phyloP scores from a whole-genome alignment of 2,113 vertebrate genomes.

The Chaenocephalus aceratus region DNA sequence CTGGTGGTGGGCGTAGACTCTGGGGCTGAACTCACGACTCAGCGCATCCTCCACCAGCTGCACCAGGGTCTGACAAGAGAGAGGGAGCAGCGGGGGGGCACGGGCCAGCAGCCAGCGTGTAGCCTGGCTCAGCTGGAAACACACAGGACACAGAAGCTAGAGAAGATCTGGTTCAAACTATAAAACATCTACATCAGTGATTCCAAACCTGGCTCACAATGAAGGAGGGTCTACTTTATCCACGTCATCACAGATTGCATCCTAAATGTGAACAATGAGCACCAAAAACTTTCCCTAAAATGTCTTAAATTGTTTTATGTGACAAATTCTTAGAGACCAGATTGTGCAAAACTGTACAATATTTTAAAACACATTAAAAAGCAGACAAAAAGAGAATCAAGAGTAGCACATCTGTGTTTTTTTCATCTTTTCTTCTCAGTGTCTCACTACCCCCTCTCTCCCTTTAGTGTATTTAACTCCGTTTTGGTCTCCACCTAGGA shows the following conservation, averaged over 20 bases:
- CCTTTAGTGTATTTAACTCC: no score
- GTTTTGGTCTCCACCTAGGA: no score
- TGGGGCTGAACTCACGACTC: slow-evolving; percentile 86
- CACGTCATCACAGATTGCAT: background rate
- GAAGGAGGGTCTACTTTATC: background rate
- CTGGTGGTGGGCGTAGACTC: slow-evolving; percentile 85
- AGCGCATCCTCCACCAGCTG: slow-evolving; percentile 89
- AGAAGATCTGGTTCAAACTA: background rate
- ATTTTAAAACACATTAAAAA: no score
- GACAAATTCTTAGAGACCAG: background rate
- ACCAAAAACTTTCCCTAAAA: background rate
- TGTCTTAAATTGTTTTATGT: background rate
- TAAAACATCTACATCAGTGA: background rate
- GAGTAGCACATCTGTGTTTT: no score
- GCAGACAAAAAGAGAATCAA: no score
- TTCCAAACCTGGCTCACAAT: background rate
- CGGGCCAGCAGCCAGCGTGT: slow-evolving; percentile 88
- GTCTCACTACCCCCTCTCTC: no score
- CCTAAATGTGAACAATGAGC: background rate
- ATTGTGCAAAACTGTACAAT: no score
- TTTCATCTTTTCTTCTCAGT: no score
- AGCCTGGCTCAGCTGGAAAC: slow-evolving; percentile 84
- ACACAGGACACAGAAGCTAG: background rate
- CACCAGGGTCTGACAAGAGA: slow-evolving; percentile 88
- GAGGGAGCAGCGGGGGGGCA: slow-evolving; percentile 78